phyloP scores from a whole-genome alignment of 2,888 invertebrate genomes.

The Oxytorus armatus region DNA sequence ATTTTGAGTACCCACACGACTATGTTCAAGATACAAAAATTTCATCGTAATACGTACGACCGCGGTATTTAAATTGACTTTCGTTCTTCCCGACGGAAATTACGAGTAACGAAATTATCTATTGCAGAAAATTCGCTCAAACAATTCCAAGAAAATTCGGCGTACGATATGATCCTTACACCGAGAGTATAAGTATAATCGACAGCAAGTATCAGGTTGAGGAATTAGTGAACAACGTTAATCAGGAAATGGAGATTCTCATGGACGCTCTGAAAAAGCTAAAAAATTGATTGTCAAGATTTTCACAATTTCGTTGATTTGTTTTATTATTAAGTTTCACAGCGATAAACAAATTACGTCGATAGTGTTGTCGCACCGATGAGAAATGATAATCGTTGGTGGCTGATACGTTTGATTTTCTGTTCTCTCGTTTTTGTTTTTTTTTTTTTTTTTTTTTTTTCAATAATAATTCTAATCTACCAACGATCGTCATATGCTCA shows the following conservation, averaged over 20 bases:
- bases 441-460: not conserved
- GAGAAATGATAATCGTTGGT: slow-evolving; percentile 5
- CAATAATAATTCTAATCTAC: not conserved
- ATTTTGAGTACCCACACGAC: slow-evolving; percentile 5
- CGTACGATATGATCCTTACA: slow-evolving; percentile 98
- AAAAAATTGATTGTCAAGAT: slow-evolving; percentile 82
- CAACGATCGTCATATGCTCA: slow-evolving; percentile 13
- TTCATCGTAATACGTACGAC: not conserved
- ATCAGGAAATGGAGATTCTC: slow-evolving; percentile 92
- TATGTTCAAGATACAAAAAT: not conserved
- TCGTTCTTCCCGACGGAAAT: not conserved
- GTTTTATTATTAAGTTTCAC: slow-evolving; percentile 56
- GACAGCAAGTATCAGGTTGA: slow-evolving; percentile 96
- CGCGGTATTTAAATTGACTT: not conserved
- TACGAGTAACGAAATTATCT: slow-evolving; percentile 49
- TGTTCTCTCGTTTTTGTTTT: too few relatives aligned
- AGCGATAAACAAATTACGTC: slow-evolving; percentile 35
- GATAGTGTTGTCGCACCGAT: slow-evolving; percentile 7
- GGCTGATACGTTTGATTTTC: too few relatives aligned
- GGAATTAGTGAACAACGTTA: slow-evolving; percentile 92
- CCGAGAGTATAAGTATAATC: slow-evolving; percentile 96
- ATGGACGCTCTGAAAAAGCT: slow-evolving; percentile 91
- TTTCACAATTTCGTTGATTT: slow-evolving; percentile 7
- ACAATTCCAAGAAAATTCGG: slow-evolving; percentile 97
- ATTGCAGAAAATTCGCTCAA: slow-evolving; percentile 94